Conservation (phyloP, 2,113 vertebrate species). For the Tonatia bakeri region DNA sequence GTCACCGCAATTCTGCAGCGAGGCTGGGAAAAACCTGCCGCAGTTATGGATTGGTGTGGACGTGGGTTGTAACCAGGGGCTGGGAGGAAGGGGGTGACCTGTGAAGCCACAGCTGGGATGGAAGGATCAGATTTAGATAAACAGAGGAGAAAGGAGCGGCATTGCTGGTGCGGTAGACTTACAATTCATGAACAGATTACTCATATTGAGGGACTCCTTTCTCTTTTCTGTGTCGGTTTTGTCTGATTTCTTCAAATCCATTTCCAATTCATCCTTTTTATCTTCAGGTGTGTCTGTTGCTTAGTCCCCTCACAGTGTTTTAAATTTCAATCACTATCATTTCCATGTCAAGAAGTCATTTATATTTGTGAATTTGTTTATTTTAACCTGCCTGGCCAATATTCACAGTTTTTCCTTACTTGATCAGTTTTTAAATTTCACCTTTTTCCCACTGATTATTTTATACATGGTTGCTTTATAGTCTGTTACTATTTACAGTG, state of each 20-base stretch:
- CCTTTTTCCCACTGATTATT: neutral
- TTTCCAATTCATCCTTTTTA: neutral
- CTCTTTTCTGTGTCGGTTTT: neutral
- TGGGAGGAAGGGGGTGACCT: neutral
- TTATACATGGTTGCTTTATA: neutral
- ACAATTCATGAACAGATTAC: neutral
- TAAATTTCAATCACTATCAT: neutral
- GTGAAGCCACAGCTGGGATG: neutral
- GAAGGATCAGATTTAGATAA: neutral
- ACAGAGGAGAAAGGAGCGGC: neutral
- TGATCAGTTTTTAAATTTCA: neutral
- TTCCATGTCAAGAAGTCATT: neutral
- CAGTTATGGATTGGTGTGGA: neutral
- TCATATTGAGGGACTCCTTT: neutral
- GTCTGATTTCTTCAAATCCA: neutral
- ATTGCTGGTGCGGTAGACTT: neutral
- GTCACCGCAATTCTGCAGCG: neutral
- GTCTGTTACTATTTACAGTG: neutral
- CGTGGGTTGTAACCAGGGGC: neutral
- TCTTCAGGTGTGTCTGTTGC: neutral
- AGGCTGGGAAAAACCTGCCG: neutral
- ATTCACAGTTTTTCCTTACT: neutral
- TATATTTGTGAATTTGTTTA: neutral
- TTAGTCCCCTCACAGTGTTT: neutral
- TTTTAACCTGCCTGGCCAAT: neutral